Evolutionary conservation across 1,140 invertebrate genomes (phyloP).

Genomic region (Venustaconcha ellipsiformis): DNA sequence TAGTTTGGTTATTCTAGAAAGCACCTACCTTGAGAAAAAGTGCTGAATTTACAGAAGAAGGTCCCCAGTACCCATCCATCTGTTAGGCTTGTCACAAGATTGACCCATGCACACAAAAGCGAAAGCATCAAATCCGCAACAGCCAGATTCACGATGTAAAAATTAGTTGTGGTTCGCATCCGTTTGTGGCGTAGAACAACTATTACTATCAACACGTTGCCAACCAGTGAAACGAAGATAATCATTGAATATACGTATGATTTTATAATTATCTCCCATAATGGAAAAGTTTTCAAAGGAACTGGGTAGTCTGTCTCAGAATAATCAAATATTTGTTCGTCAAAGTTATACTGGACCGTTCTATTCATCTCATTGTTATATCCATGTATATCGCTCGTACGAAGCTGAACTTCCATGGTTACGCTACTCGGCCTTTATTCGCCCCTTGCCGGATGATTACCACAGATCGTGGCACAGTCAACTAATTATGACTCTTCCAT

Average conservation of each 20-base stretch:
- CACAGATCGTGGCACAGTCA: too few relatives aligned
- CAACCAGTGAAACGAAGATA: conserved; percentile 43
- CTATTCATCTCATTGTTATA: too few relatives aligned
- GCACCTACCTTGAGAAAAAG: conserved; percentile 68
- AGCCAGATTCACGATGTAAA: conserved; percentile 57
- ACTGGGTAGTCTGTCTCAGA: too few relatives aligned
- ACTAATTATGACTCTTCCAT: too few relatives aligned
- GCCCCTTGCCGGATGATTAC: too few relatives aligned
- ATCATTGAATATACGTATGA: conserved; percentile 56
- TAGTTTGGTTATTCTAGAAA: too few relatives aligned
- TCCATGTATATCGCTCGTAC: too few relatives aligned
- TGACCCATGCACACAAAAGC: conserved; percentile 70
- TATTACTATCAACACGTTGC: conserved; percentile 46
- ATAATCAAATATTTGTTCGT: too few relatives aligned
- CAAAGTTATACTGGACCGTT: too few relatives aligned
- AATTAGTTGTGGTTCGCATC: conserved; percentile 57
- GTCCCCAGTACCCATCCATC: conserved; percentile 64
- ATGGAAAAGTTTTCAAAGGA: conserved; percentile 5
- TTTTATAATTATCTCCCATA: conserved; percentile 55
- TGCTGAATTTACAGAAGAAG: conserved; percentile 70
- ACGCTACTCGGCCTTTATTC: too few relatives aligned
- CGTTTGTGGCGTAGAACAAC: conserved; percentile 46
- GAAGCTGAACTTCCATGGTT: too few relatives aligned
- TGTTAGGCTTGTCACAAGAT: conserved; percentile 59
- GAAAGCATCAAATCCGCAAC: conserved; percentile 65